Evolutionary conservation across 2,113 vertebrate genomes (phyloP).

Genomic region (Paratilapia polleni): DNA sequence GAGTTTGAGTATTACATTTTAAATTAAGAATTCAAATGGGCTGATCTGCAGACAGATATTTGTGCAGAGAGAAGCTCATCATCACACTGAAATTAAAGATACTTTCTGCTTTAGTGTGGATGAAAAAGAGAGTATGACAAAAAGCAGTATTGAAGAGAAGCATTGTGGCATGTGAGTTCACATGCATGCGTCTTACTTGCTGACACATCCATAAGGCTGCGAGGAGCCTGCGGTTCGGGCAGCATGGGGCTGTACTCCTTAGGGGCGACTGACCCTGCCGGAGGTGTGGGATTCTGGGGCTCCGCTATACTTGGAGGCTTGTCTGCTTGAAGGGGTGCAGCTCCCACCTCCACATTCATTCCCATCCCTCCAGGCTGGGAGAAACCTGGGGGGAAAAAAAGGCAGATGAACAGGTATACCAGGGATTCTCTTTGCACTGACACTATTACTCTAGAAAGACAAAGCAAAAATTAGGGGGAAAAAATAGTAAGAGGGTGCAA

Average conservation of each 20-base stretch:
- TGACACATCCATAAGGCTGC: conserved; percentile 62
- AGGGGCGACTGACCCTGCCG: conserved; percentile 46
- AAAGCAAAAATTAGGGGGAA: background rate
- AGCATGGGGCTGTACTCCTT: conserved; percentile 60
- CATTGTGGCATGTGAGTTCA: background rate
- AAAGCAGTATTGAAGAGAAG: background rate
- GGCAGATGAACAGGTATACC: background rate
- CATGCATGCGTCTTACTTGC: conserved; percentile 63
- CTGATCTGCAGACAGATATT: fast-evolving
- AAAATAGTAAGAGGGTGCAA: background rate
- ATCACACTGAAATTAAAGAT: background rate
- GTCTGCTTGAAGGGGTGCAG: conserved; percentile 60
- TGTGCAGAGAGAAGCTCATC: background rate
- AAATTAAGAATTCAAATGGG: background rate
- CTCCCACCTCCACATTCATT: conserved; percentile 53
- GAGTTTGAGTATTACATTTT: background rate
- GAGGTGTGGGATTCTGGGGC: conserved; percentile 42
- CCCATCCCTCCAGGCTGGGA: conserved; percentile 62
- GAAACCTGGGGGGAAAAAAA: conserved; percentile 56
- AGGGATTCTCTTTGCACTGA: background rate
- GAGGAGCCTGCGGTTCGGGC: conserved; percentile 66
- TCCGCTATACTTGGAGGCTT: conserved; percentile 62
- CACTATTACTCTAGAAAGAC: background rate
- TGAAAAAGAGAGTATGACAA: background rate
- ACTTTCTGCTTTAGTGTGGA: background rate